Evolutionary conservation across 2,888 invertebrate genomes (phyloP).

Genomic region (Lycia hirtaria): DNA sequence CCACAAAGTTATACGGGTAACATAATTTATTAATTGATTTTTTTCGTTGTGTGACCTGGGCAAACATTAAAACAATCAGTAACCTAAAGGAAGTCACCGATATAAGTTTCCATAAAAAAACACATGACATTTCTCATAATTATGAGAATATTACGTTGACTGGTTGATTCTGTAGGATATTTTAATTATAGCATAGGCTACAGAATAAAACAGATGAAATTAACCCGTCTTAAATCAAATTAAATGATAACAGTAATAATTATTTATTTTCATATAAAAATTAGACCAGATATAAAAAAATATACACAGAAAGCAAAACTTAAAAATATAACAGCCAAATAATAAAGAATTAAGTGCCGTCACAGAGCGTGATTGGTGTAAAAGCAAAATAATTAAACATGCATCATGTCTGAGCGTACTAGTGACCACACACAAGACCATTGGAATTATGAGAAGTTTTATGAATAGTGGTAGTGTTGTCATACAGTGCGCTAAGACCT

Average conservation of each 20-base stretch:
- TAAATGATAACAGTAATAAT: slow-evolving; percentile 15
- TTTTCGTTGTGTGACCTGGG: slow-evolving; percentile 28
- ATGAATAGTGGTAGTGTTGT: neutral
- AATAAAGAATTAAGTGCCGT: slow-evolving; percentile 54
- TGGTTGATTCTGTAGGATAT: slow-evolving; percentile 6
- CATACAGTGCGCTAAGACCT: slow-evolving; percentile 14
- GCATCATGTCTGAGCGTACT: slow-evolving; percentile 32
- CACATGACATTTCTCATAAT: slow-evolving; percentile 25
- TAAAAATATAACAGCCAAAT: slow-evolving; percentile 74
- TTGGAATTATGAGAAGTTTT: slow-evolving; percentile 3
- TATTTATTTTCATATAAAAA: slow-evolving; percentile 24
- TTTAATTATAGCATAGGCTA: neutral
- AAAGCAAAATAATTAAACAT: slow-evolving; percentile 42
- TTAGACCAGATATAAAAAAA: slow-evolving; percentile 33
- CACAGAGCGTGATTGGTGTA: slow-evolving; percentile 42
- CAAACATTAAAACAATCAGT: slow-evolving; percentile 37
- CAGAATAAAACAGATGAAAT: slow-evolving; percentile 15
- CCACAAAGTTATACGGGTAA: too few relatives aligned
- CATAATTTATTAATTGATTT: neutral
- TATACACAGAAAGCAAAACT: slow-evolving; percentile 42
- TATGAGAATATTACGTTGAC: slow-evolving; percentile 1
- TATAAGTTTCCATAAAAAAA: slow-evolving; percentile 43
- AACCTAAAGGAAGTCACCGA: slow-evolving; percentile 42
- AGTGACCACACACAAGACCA: neutral
- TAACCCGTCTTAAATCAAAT: slow-evolving; percentile 6